These are phyloP conservation scores for Seira sanloemensis DNA, from an alignment of 2,888 invertebrate species.

Conservation along the genomic window DNA sequence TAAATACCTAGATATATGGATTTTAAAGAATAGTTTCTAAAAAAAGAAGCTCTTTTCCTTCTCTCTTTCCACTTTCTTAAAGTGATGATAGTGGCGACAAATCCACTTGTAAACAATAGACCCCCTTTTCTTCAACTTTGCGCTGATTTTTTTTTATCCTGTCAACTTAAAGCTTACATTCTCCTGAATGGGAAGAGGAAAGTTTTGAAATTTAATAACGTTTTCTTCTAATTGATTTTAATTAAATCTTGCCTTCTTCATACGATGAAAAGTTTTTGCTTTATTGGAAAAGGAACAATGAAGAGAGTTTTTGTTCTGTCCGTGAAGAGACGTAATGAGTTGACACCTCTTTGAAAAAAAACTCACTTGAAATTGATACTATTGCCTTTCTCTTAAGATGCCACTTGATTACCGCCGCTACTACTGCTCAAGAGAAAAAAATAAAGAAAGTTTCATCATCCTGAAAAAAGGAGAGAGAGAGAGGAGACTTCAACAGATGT, in stretches of 20 bases:
- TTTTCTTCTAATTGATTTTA: not conserved
- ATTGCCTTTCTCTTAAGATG: not conserved
- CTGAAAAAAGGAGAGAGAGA: not conserved
- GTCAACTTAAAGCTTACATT: constrained; percentile 1
- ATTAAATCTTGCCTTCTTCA: constrained; percentile 1
- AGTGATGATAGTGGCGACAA: not conserved
- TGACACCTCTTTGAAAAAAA: not conserved
- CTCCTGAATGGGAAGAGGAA: not conserved
- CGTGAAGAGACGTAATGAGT: not conserved
- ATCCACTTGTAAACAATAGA: not conserved
- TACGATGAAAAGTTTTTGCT: not conserved
- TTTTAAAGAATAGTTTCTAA: not conserved
- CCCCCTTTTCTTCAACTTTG: not conserved
- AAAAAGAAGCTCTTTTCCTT: not conserved
- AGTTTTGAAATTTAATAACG: constrained; percentile 6
- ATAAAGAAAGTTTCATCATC: not conserved
- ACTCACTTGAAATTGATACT: not conserved
- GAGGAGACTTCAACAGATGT: constrained; percentile 39
- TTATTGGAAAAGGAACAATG: too few relatives aligned
- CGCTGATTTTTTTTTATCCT: not conserved
- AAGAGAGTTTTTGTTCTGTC: not conserved
- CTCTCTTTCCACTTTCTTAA: not conserved
- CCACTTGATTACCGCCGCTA: not conserved
- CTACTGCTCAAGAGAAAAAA: not conserved
- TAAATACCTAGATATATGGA: too few relatives aligned